These are phyloP conservation scores for Apotomis turbidana DNA, from an alignment of 2,888 invertebrate genomes.

Conservation along the genomic window DNA sequence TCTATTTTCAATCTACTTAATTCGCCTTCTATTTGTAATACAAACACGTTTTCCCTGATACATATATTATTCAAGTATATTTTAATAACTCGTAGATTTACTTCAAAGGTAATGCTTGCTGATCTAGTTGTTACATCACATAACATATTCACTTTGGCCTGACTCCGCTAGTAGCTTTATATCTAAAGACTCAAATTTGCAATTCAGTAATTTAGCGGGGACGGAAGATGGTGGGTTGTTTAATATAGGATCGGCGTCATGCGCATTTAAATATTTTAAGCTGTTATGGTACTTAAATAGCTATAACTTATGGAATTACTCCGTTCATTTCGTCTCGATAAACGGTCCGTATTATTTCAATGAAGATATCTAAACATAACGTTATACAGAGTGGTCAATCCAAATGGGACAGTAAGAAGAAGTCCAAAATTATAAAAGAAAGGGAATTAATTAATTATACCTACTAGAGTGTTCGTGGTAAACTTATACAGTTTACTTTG, in stretches of 20 bases:
- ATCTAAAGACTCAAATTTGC: slow-evolving; percentile 57
- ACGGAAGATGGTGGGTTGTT: slow-evolving; percentile 59
- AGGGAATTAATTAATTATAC: too few species aligned
- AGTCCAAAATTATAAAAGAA: too few species aligned
- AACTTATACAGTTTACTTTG: background rate
- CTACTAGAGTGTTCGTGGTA: too few species aligned
- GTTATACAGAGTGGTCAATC: too few species aligned
- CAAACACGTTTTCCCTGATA: background rate
- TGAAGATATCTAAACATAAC: too few species aligned
- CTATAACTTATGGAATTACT: too few species aligned
- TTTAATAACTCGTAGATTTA: background rate
- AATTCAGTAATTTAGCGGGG: slow-evolving; percentile 64
- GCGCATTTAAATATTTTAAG: slow-evolving; percentile 19
- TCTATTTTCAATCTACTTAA: background rate
- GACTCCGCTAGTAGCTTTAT: slow-evolving; percentile 50
- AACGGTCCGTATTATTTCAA: too few species aligned
- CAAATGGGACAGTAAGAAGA: too few species aligned
- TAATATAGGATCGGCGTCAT: slow-evolving; percentile 52
- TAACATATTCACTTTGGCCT: slow-evolving; percentile 15
- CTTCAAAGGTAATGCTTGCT: background rate
- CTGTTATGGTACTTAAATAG: background rate
- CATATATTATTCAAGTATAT: background rate
- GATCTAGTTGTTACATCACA: slow-evolving; percentile 5
- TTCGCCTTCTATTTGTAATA: background rate
- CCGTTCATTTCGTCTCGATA: too few species aligned